Evolutionary conservation across 30 jellyfish, hydroid and myxozoan genomes (phyloP), one percentile per base, ranked within the genome.

Genomic region (Hydra vulgaris): DNA sequence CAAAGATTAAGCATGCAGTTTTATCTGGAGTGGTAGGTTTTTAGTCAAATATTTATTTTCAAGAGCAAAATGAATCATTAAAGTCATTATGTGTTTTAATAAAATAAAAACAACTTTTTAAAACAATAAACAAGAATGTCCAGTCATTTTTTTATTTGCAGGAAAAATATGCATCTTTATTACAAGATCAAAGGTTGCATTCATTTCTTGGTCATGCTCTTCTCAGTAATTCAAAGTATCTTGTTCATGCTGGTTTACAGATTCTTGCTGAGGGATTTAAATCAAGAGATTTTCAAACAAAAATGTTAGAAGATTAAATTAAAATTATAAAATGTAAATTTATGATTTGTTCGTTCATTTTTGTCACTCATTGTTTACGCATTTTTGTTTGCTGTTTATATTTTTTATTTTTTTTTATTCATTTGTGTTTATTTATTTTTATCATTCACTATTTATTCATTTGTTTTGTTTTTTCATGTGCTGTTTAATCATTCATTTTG

Each of bases 221-320:
- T 53, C n/a, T 66, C 17, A 66, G 87, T 19, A 66, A 67, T 15
- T 56, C 87, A 67, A 80, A 80, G 52, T 80, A 80, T 53, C 83
- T 80, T 66, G 87, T 80, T 21, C 87, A 80, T 80, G 87, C 87
- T 4, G 66, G 84, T 18, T 27, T 80, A 25, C 87, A 80, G 70
- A 80, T 80, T 18, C 70, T 56, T 25, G 83, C 85, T 8, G 87
- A 80, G 71, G 87, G 72, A 20, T 20, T 80, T 0, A 80, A 80
- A 70, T n/a, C 27, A 17, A 80, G 19, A 80, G 87, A 80, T 15
- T 80, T 80, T 70, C 83, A 54, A 21, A 26, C 52, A 3, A 80
- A 80, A 80, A 70, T 70, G 87, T 80, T 17, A 40, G 79, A 23
- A n/a, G 23, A 20, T 73, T 73, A 19, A 3, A 69, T 3, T 3